Evolutionary conservation across 2,797 vertebrate species (phyloP).

Genomic region (Sphaeramia orbicularis): DNA sequence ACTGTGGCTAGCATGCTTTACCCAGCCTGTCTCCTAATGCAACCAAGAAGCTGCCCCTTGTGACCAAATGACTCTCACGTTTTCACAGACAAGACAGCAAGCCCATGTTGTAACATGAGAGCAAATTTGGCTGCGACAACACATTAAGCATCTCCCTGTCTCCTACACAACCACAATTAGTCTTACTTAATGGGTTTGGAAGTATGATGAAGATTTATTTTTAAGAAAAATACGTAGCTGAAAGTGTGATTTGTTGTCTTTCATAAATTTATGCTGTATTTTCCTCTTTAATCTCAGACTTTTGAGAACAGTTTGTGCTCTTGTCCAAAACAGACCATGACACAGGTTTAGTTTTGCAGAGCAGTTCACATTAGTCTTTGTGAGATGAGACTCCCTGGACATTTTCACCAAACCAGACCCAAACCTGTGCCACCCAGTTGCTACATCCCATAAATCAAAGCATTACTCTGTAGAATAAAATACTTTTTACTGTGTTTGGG

Average conservation of each 20-base stretch:
- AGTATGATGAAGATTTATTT: neutral
- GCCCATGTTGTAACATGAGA: slow-evolving; percentile 63
- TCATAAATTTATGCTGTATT: too few species aligned
- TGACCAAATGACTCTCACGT: slow-evolving; percentile 60
- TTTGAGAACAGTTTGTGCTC: neutral
- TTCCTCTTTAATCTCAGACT: too few species aligned
- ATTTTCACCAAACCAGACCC: slow-evolving; percentile 17
- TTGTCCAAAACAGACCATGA: neutral
- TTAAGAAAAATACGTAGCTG: neutral
- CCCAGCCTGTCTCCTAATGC: slow-evolving; percentile 54
- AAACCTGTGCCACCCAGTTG: slow-evolving; percentile 14
- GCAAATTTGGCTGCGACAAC: slow-evolving; percentile 23
- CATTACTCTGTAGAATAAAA: neutral
- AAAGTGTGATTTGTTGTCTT: neutral
- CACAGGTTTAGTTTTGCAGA: neutral
- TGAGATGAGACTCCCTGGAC: slow-evolving; percentile 2
- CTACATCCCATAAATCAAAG: slow-evolving; percentile 27
- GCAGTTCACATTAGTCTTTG: slow-evolving; percentile 4
- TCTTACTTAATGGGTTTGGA: slow-evolving; percentile 19
- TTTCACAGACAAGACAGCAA: slow-evolving; percentile 40
- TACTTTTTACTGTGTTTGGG: neutral
- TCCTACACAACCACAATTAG: neutral
- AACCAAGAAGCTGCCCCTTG: slow-evolving; percentile 70
- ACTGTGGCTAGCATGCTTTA: slow-evolving; percentile 66
- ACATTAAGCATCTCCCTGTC: slow-evolving; percentile 26